Evolutionary conservation across 1,140 invertebrate species (phyloP), one percentile per base, ranked within the genome.

Genomic region (Cardiocondyla obscurior): DNA sequence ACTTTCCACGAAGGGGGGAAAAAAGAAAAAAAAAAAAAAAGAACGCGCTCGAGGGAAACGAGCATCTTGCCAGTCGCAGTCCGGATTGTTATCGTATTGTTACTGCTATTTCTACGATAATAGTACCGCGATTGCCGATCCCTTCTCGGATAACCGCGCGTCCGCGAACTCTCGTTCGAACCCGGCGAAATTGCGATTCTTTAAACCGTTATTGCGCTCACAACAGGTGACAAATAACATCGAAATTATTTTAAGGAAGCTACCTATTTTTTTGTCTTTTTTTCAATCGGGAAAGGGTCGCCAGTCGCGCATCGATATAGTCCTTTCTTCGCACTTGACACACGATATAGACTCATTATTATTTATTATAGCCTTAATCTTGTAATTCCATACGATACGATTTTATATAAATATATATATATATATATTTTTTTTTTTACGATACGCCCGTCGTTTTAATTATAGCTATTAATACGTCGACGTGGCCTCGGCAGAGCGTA

Each of bases 331-430:
- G 81, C 76, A 72, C 82, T 89, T 90, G 83, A 86, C n/a, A n/a
- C n/a, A n/a, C 72, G 84, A 25, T 84, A 79, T 81, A 84, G 82
- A 85, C 79, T 87, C 85, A 81, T 87, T 81, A 82, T 85, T 90
- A 85, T 91, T 92, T 91, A 92, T 92, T 92, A 19, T 92, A 92
- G 84, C 81, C 87, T 85, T 88, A 90, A 69, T 85, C 70, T n/a
- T n/a, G n/a, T n/a, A n/a, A 73, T 83, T 83, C 12, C 70, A 77
- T 60, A 62, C 49, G 28, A 69, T 12, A 39, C 57, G 53, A 81
- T 55, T 70, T 19, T 62, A 55, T n/a, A n/a, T n/a, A n/a, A n/a
- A n/a, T n/a, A n/a, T n/a, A n/a, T n/a, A n/a, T n/a, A n/a, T n/a
- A n/a, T n/a, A n/a, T n/a, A n/a, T n/a, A n/a, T n/a, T 72, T 67